Evolutionary conservation across 1,140 invertebrate genomes (phyloP).

Genomic region (Pissodes strobi): DNA sequence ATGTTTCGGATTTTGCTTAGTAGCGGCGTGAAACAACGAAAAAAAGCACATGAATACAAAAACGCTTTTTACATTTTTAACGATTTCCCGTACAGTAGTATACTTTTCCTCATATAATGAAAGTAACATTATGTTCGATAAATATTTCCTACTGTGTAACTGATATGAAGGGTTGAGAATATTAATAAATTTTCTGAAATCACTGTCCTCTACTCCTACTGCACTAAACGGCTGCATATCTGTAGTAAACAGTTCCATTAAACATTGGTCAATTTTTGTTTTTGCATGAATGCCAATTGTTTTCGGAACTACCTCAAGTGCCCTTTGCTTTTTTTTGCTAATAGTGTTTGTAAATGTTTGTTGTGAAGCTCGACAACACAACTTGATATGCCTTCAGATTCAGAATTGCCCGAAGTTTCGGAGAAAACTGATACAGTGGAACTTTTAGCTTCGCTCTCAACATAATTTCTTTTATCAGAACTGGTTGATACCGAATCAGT

Average conservation of each 20-base stretch:
- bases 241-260: conserved; percentile 22
- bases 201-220: conserved; percentile 37
- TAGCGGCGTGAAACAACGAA: no score
- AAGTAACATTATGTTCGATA: conserved; percentile 31
- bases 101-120: conserved; percentile 28
- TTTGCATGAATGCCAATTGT: conserved; percentile 9
- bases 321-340: no score
- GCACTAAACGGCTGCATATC: conserved; percentile 36
- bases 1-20: no score
- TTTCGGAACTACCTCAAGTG: neutral
- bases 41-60: no score
- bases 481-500: neutral
- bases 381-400: no score
- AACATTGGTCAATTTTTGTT: conserved; percentile 18
- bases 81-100: neutral
- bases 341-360: no score
- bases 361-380: no score
- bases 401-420: no score
- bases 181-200: conserved; percentile 27
- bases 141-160: conserved; percentile 32
- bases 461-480: no score
- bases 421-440: no score
- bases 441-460: no score
- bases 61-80: conserved; percentile 5
- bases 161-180: conserved; percentile 30